A percentile compares a stretch with the other conserved stretches of the same genome.
These are phyloP conservation scores for Apamea sordens DNA, from an alignment of 2,888 invertebrate genomes.

Conservation along the genomic window DNA sequence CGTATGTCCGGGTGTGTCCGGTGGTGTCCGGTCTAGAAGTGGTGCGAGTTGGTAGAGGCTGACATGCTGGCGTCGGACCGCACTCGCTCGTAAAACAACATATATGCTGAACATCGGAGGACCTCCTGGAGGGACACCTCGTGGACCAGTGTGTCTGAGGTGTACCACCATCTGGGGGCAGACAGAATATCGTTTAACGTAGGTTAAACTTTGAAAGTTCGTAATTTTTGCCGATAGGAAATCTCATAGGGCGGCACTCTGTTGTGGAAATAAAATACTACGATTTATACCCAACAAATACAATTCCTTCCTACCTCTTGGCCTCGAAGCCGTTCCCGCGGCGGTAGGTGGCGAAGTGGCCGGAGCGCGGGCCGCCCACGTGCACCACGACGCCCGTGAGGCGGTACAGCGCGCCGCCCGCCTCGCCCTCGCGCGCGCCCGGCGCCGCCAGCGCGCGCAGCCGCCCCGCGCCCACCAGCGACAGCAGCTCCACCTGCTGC, in stretches of 20 bases:
- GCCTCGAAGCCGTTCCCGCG: conserved; percentile 92
- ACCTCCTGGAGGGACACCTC: conserved; percentile 95
- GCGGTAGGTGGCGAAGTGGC: conserved; percentile 98
- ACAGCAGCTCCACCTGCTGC: conserved; percentile 86
- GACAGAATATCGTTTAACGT: neutral
- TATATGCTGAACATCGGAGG: conserved; percentile 95
- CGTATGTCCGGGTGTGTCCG: neutral
- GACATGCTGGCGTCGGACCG: conserved; percentile 58
- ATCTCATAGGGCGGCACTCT: neutral
- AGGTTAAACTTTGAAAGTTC: neutral
- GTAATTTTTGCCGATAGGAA: neutral
- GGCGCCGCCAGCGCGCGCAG: conserved; percentile 71
- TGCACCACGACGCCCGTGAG: conserved; percentile 97
- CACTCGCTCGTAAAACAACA: conserved; percentile 96
- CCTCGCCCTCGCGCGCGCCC: conserved; percentile 43
- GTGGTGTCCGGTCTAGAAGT: conserved; percentile 65
- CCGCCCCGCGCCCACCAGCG: conserved; percentile 80
- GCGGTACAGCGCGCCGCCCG: conserved; percentile 89
- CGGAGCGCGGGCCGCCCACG: conserved; percentile 96
- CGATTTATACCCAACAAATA: neutral
- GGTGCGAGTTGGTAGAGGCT: conserved; percentile 67
- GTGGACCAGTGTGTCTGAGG: conserved; percentile 96
- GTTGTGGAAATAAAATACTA: neutral
- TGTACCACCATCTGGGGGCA: conserved; percentile 94
- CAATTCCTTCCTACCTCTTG: conserved; percentile 80